These are phyloP conservation scores for Acrocephalus arundinaceus DNA, from an alignment of 2,113 vertebrate genomes.

Conservation along the genomic window DNA sequence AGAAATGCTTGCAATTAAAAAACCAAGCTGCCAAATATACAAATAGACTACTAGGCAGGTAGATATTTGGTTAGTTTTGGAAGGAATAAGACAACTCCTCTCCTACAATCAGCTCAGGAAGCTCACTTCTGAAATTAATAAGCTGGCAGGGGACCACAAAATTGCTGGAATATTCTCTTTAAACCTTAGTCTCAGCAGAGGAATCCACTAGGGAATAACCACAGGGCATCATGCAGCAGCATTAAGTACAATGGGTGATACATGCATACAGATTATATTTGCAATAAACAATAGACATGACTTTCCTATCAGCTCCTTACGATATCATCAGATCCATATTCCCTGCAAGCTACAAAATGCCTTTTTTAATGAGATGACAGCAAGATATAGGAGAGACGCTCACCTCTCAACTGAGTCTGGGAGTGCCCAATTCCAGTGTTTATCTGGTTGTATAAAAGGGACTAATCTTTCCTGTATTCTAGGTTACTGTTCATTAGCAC, in stretches of 20 bases:
- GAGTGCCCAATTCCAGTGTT: neutral
- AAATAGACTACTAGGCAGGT: neutral
- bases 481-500: neutral
- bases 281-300: neutral
- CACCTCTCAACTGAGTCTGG: neutral
- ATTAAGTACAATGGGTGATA: neutral
- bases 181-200: neutral
- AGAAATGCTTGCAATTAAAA: neutral
- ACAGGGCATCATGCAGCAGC: neutral
- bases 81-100: neutral
- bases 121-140: neutral
- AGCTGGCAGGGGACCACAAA: neutral
- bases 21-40: neutral
- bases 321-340: neutral
- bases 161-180: constrained; percentile 34
- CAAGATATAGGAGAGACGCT: neutral
- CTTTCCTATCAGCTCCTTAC: neutral
- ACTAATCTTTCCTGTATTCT: neutral
- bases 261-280: neutral
- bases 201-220: neutral
- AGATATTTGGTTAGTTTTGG: neutral
- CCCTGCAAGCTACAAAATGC: neutral
- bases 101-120: neutral
- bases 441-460: neutral
- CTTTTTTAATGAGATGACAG: neutral